Conservation (phyloP, 2,888 invertebrate genomes). For the Plagiodera versicolora region DNA sequence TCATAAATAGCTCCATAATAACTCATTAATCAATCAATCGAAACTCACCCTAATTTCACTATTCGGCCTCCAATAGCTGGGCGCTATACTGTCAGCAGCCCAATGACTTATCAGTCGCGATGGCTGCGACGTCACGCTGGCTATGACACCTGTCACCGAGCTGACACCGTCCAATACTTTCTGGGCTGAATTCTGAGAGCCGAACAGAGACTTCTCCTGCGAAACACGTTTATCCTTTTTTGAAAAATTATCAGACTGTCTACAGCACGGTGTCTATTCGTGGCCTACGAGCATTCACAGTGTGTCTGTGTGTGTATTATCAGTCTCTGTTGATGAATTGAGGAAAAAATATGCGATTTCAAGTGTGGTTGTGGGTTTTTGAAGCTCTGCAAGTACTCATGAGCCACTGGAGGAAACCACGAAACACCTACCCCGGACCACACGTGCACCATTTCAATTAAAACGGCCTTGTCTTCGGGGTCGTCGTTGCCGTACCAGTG, state of each 20-base stretch:
- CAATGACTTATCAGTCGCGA: slow-evolving; percentile 68
- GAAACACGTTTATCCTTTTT: slow-evolving; percentile 49
- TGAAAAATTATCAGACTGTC: too few species aligned
- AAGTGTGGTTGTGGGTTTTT: too few species aligned
- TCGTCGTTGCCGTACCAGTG: slow-evolving; percentile 81
- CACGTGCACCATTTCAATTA: slow-evolving; percentile 68
- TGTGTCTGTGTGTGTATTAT: too few species aligned
- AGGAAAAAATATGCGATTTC: too few species aligned
- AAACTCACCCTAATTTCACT: slow-evolving; percentile 67
- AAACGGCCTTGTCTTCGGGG: slow-evolving; percentile 69
- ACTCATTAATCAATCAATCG: too few species aligned
- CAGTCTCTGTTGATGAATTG: too few species aligned
- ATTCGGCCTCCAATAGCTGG: slow-evolving; percentile 80
- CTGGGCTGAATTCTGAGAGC: slow-evolving; percentile 51
- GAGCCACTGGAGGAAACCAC: too few species aligned
- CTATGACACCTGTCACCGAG: slow-evolving; percentile 61
- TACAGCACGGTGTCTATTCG: too few species aligned
- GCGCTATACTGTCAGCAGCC: slow-evolving; percentile 78
- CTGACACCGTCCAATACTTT: slow-evolving; percentile 63
- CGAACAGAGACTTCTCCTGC: slow-evolving; percentile 49
- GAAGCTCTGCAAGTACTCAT: too few species aligned
- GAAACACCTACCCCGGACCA: slow-evolving; percentile 63
- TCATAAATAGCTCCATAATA: too few species aligned
- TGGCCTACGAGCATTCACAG: too few species aligned
- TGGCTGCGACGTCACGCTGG: slow-evolving; percentile 70